Evolutionary conservation across 2,888 invertebrate genomes (phyloP).

Genomic region (Pristionchus mayeri): DNA sequence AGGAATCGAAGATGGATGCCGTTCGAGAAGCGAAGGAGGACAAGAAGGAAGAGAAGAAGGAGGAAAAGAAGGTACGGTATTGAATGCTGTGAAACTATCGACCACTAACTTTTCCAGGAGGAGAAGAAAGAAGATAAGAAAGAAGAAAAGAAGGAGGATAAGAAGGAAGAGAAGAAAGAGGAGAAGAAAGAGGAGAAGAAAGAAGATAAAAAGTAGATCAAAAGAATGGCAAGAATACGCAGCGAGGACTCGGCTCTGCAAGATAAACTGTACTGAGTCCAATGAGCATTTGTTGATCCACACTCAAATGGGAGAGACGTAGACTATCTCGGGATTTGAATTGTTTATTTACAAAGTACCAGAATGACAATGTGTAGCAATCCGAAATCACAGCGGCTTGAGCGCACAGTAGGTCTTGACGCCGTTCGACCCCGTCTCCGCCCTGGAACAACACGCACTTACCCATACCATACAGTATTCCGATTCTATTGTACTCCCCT

Average conservation of each 20-base stretch:
- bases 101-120: too few relatives aligned
- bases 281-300: neutral
- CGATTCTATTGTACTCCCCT: neutral
- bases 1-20: constrained; percentile 37
- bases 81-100: neutral
- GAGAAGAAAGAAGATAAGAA: constrained; percentile 14
- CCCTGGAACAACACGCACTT: neutral
- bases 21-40: constrained; percentile 47
- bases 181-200: constrained; percentile 18
- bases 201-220: constrained; percentile 28
- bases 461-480: neutral
- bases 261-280: constrained; percentile 30
- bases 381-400: constrained; percentile 22
- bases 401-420: constrained; percentile 27
- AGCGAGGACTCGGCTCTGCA: neutral
- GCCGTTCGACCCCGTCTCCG: constrained; percentile 14
- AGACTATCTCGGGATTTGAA: neutral
- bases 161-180: neutral
- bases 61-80: neutral
- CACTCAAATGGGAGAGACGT: too few relatives aligned
- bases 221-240: neutral
- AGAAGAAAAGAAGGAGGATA: neutral
- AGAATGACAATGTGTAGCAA: neutral
- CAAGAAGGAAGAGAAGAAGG: neutral
- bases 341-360: neutral